Evolutionary conservation across 2,797 vertebrate genomes (phyloP), one percentile per base, ranked within the genome.

Genomic region (Oryzias dopingdopingensis): DNA sequence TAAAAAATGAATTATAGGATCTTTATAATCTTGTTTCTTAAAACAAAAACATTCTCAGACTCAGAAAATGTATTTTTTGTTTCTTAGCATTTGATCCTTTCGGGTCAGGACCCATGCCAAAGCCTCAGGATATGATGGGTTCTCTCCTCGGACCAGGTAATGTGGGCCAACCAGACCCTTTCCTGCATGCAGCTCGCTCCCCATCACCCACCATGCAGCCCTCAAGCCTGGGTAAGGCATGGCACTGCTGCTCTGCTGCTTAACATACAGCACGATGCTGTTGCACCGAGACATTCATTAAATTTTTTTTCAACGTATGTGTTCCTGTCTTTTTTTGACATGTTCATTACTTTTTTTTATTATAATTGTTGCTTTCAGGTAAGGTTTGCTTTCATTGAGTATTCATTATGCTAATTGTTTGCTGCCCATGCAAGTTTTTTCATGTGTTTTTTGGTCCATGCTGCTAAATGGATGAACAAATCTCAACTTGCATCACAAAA

Each of bases 101-200:
- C 67, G 94, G 95, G 72, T 80, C 91, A 0, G 92, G 93, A 70
- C 87, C 95, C 43, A 92, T 93, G 81, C 90, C 94, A n/a, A 89
- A 94, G 12, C 93, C 93, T 67, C 94, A 94, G 65, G 96, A 98
- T 83, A 87, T 97, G 80, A 93, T 96, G 83, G 93, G 95, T 6
- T 93, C 94, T 49, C 95, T 98, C 72, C 92, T 98, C 41, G 93
- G 92, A 74, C 92, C 93, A 81, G 92, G 95, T 83, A 91, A 89
- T 64, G 68, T 86, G 74, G 87, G 83, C 68, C 88, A 94, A 56
- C 83, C 92, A 55, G 95, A 96, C 86, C 92, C 94, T 66, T 95
- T 98, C 81, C 92, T 96, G 82, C 95, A 96, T 88, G 93, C 93
- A 46, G 90, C 94, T 56, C 91, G 93, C 82, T 96, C 95, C 76